Percentiles rank a stretch among this genome's conserved stretches.
phyloP scores from a whole-genome alignment of 2,113 vertebrate species.

The Eurystomus gularis region DNA sequence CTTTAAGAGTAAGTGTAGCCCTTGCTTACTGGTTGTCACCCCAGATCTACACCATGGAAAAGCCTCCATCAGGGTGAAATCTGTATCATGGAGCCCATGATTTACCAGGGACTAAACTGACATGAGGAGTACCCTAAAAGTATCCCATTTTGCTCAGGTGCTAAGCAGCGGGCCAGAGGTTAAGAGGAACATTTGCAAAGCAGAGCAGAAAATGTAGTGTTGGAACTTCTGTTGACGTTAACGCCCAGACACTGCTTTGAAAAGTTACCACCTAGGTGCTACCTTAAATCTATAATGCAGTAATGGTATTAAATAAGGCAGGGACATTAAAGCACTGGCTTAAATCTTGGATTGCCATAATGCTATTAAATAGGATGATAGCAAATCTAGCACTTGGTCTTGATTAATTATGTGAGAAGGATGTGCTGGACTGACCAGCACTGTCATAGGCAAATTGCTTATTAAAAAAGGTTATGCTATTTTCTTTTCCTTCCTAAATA shows the following conservation, averaged over 20 bases:
- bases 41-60: neutral
- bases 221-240: neutral
- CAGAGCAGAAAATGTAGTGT: neutral
- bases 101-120: neutral
- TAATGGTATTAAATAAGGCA: constrained; percentile 15
- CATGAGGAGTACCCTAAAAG: neutral
- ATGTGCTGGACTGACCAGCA: neutral
- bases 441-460: neutral
- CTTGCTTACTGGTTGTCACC: neutral
- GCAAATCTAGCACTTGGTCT: neutral
- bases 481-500: constrained; percentile 1
- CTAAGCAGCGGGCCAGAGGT: neutral
- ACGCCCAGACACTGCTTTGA: neutral
- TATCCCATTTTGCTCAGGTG: neutral
- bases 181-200: neutral
- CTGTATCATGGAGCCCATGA: neutral
- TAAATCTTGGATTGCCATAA: constrained; percentile 33
- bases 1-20: neutral
- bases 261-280: constrained; percentile 26
- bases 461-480: constrained; percentile 8
- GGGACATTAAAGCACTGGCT: neutral
- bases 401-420: constrained; percentile 37
- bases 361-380: neutral
- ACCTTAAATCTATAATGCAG: constrained; percentile 19
- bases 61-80: neutral